Evolutionary conservation across 1,140 invertebrate species (phyloP).

Genomic region (Colletes gigas): DNA sequence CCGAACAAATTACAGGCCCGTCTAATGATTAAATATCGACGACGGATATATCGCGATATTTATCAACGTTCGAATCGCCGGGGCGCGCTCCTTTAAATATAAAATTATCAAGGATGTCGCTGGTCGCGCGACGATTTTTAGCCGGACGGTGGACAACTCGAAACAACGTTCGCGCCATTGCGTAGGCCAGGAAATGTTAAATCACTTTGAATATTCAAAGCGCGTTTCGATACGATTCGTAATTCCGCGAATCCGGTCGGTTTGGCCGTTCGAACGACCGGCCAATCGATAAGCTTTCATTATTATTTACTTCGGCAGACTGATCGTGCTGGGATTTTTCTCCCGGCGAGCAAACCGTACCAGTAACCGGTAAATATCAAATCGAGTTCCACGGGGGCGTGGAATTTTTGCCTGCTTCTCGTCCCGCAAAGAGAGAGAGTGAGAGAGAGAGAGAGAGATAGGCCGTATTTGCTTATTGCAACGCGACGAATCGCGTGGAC

Average conservation of each 20-base stretch:
- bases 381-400: conserved; percentile 11
- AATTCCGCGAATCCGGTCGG: conserved; percentile 29
- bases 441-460: too few relatives aligned
- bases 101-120: conserved; percentile 15
- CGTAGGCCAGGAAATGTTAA: conserved; percentile 6
- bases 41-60: too few relatives aligned
- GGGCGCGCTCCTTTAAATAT: neutral
- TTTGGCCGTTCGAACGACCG: too few relatives aligned
- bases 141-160: neutral
- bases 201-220: conserved; percentile 56
- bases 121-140: conserved; percentile 34
- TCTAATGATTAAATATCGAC: neutral
- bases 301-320: conserved; percentile 58
- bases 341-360: conserved; percentile 12
- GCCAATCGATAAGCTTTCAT: conserved; percentile 52
- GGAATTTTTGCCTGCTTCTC: neutral
- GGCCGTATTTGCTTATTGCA: conserved; percentile 39
- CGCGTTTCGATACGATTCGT: conserved; percentile 47
- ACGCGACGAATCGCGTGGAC: conserved; percentile 14
- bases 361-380: conserved; percentile 47
- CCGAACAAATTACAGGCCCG: neutral
- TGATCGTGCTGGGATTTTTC: conserved; percentile 52
- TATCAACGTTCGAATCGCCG: neutral
- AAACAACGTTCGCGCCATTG: neutral
- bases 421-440: too few relatives aligned